Evolutionary conservation across 2,113 vertebrate species (phyloP).

Genomic region (Telmatochromis sp.): DNA sequence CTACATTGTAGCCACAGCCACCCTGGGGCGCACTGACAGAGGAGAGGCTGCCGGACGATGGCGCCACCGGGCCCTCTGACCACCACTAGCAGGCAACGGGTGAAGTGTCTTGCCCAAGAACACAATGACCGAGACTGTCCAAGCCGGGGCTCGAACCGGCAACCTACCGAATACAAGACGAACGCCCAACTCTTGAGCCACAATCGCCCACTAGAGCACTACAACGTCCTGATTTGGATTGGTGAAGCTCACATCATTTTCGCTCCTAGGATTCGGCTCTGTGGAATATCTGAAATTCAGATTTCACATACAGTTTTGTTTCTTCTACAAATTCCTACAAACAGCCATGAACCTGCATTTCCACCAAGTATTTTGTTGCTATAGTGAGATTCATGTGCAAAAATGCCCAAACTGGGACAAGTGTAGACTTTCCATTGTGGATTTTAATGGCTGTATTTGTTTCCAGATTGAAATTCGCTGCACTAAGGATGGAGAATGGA

Average conservation of each 20-base stretch:
- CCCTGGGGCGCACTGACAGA: neutral
- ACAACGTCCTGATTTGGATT: neutral
- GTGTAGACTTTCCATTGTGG: neutral
- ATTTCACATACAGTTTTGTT: neutral
- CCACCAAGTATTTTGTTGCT: neutral
- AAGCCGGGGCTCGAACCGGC: fast-evolving
- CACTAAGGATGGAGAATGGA: slow-evolving; percentile 86
- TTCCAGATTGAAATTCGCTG: slow-evolving; percentile 77
- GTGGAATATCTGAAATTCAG: neutral
- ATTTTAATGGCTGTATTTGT: neutral
- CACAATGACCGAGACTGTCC: fast-evolving
- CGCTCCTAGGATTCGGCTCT: fast-evolving
- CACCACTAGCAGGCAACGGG: fast-evolving
- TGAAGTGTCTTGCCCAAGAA: neutral
- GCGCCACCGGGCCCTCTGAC: fast-evolving
- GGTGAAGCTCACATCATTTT: neutral
- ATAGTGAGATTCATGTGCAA: neutral
- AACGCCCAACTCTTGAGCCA: neutral
- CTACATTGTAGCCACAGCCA: neutral
- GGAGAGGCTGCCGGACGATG: fast-evolving
- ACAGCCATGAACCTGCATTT: neutral
- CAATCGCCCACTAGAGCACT: neutral
- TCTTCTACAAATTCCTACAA: neutral
- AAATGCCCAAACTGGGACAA: neutral
- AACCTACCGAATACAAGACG: fast-evolving